Percentiles rank a stretch among this genome's conserved stretches.
Conservation (phyloP, 2,888 invertebrate genomes). For the Chrysopilus asiliformis region DNA sequence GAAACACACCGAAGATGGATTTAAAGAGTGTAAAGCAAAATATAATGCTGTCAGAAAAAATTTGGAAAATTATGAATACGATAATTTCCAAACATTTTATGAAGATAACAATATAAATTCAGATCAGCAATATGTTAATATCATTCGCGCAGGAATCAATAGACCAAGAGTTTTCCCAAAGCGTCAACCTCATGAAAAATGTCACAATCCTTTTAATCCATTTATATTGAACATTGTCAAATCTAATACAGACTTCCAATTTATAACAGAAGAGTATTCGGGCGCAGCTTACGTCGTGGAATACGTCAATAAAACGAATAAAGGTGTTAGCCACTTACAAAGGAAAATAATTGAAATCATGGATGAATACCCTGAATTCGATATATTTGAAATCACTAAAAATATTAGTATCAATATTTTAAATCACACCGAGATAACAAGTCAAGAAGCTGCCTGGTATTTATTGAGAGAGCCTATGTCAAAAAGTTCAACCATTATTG, state of each 20-base stretch:
- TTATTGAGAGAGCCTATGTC: slow-evolving; percentile 1
- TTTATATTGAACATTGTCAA: too few relatives aligned
- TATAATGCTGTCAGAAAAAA: slow-evolving; percentile 2
- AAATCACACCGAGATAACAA: slow-evolving; percentile 10
- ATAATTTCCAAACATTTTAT: slow-evolving; percentile 1
- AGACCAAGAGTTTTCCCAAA: slow-evolving; percentile 19
- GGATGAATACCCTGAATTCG: slow-evolving; percentile 21
- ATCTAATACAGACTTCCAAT: slow-evolving; percentile 21
- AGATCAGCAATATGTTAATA: slow-evolving; percentile 9
- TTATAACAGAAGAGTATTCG: slow-evolving; percentile 22
- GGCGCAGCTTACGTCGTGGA: slow-evolving; percentile 26
- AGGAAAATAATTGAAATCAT: slow-evolving; percentile 22
- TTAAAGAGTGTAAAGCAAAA: background rate
- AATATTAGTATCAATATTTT: slow-evolving; percentile 21
- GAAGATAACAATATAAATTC: slow-evolving; percentile 9
- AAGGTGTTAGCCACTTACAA: slow-evolving; percentile 28
- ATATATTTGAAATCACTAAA: slow-evolving; percentile 19
- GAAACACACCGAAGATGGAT: slow-evolving; percentile 17
- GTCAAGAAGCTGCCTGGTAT: slow-evolving; percentile 7
- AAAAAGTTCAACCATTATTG: slow-evolving; percentile 8
- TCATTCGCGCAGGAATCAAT: slow-evolving; percentile 15
- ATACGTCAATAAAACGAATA: too few relatives aligned
- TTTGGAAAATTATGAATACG: too few relatives aligned
- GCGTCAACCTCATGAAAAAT: slow-evolving; percentile 19
- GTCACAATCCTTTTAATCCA: slow-evolving; percentile 20